Percentiles rank a stretch among this genome's conserved stretches.
These are phyloP conservation scores for Grammatotria lemairii DNA, from an alignment of 2,113 vertebrate genomes.

Conservation along the genomic window DNA sequence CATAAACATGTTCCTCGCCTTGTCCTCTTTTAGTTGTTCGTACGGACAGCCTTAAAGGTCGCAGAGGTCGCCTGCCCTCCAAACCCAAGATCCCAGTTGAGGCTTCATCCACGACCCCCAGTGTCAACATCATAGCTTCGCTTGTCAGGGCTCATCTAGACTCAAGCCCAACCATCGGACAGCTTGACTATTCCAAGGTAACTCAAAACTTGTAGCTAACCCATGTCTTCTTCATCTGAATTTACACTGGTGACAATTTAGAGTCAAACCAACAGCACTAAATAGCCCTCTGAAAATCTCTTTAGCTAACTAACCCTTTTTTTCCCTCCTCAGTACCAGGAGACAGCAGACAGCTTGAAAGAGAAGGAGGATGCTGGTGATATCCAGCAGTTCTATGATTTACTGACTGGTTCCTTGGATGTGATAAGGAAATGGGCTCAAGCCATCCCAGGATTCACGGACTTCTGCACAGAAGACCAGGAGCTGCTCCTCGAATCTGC, in stretches of 20 bases:
- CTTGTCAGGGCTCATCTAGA: slow-evolving; percentile 85
- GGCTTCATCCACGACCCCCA: slow-evolving; percentile 54
- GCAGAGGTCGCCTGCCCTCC: slow-evolving; percentile 86
- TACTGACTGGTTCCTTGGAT: slow-evolving; percentile 82
- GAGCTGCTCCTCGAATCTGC: slow-evolving; percentile 86
- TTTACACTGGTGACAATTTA: neutral
- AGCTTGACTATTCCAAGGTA: slow-evolving; percentile 92
- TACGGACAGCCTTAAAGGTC: slow-evolving; percentile 89
- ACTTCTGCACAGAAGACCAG: slow-evolving; percentile 83
- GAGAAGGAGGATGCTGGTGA: slow-evolving; percentile 84
- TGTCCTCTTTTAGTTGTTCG: slow-evolving; percentile 77
- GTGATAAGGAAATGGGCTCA: slow-evolving; percentile 87
- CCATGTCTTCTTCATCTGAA: neutral
- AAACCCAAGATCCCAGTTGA: slow-evolving; percentile 81
- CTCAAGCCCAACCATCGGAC: slow-evolving; percentile 78
- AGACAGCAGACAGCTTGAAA: slow-evolving; percentile 68
- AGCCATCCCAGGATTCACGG: slow-evolving; percentile 81
- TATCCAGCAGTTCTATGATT: slow-evolving; percentile 88
- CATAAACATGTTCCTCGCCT: neutral
- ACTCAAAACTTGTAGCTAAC: neutral
- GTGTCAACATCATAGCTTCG: slow-evolving; percentile 80
- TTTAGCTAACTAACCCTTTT: neutral
- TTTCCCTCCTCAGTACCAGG: slow-evolving; percentile 76
- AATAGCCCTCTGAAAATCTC: neutral
- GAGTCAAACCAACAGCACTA: neutral